phyloP scores from a whole-genome alignment of 2,888 invertebrate genomes.

The Spialia ferax region DNA sequence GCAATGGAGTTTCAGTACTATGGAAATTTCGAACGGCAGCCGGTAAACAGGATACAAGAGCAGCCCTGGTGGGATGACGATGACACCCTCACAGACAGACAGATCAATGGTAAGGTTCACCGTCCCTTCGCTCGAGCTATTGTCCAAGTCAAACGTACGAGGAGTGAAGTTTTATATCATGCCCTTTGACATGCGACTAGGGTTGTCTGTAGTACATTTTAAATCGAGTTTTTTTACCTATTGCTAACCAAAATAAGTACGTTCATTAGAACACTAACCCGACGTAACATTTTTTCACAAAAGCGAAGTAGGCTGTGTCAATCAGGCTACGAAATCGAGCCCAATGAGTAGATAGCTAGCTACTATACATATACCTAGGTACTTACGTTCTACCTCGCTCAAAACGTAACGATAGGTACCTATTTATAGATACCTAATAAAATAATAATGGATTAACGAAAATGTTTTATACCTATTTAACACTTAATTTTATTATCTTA shows the following conservation, averaged over 20 bases:
- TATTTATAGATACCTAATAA: too few relatives aligned
- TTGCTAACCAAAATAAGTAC: not conserved
- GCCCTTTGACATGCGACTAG: too few relatives aligned
- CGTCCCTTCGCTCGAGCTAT: constrained; percentile 12
- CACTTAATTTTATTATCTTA: too few relatives aligned
- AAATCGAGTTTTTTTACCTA: not conserved
- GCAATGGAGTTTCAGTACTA: constrained; percentile 81
- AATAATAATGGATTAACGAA: too few relatives aligned
- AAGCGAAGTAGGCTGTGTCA: constrained; percentile 20
- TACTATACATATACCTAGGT: too few relatives aligned
- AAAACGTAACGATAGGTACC: too few relatives aligned
- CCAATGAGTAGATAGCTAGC: not conserved
- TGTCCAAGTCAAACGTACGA: not conserved
- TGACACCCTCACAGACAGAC: constrained; percentile 76
- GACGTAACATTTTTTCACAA: constrained; percentile 8
- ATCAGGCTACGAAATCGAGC: constrained; percentile 15
- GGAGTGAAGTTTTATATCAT: too few relatives aligned
- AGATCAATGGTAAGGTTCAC: constrained; percentile 69
- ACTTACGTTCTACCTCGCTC: too few relatives aligned
- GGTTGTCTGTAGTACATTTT: too few relatives aligned
- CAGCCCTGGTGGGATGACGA: constrained; percentile 82
- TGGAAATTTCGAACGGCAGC: constrained; percentile 70
- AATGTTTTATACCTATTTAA: too few relatives aligned
- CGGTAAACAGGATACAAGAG: constrained; percentile 65
- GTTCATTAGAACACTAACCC: constrained; percentile 20